phyloP scores from a whole-genome alignment of 2,797 vertebrate species.

The Propithecus perrieri region DNA sequence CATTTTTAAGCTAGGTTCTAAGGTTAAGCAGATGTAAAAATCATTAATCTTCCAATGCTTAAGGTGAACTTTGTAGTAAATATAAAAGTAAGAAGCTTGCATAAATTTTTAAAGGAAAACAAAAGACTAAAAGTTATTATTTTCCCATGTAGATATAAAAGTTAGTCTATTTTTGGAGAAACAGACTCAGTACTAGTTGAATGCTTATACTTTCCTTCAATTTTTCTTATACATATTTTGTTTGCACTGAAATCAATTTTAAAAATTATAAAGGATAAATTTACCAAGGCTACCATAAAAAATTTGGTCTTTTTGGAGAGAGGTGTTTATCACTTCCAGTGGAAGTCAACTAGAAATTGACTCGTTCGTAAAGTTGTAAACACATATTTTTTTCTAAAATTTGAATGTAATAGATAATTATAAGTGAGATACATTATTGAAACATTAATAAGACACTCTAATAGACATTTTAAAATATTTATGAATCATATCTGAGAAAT shows the following conservation, averaged over 20 bases:
- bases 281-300: not conserved
- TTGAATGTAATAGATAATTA: not conserved
- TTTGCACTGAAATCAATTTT: not conserved
- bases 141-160: not conserved
- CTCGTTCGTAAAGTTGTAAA: not conserved
- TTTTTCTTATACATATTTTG: not conserved
- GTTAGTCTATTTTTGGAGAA: not conserved
- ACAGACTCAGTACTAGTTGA: not conserved
- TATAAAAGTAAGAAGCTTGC: not conserved
- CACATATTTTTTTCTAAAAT: not conserved
- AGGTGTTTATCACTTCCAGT: not conserved
- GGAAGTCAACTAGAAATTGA: not conserved
- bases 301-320: not conserved
- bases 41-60: not conserved
- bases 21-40: not conserved
- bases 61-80: not conserved
- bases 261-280: not conserved
- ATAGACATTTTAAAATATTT: not conserved
- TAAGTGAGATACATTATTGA: not conserved
- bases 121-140: not conserved
- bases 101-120: not conserved
- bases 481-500: not conserved
- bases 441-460: not conserved
- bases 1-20: not conserved
- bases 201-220: not conserved